These are phyloP conservation scores for Plusia festucae DNA, from an alignment of 2,888 invertebrate genomes.

Conservation along the genomic window DNA sequence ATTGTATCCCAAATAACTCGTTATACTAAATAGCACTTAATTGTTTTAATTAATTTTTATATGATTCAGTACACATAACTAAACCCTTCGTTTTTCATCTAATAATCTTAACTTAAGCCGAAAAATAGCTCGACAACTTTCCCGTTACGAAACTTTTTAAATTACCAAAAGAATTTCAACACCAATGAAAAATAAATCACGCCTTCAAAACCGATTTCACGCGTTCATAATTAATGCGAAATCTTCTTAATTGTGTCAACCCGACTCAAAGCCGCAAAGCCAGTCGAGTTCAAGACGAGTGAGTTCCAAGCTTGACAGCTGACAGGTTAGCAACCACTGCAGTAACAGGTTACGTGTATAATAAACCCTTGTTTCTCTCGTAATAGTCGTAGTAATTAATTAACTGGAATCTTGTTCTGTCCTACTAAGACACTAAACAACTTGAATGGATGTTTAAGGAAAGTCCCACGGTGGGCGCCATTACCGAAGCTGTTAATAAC, in stretches of 20 bases:
- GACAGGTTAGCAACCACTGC: background rate
- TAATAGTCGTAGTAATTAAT: background rate
- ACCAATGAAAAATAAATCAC: background rate
- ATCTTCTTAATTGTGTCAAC: background rate
- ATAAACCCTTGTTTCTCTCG: too few relatives aligned
- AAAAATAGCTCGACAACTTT: too few relatives aligned
- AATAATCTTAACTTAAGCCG: too few relatives aligned
- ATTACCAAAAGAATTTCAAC: background rate
- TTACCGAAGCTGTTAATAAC: background rate
- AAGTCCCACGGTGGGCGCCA: too few relatives aligned
- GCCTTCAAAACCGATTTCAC: background rate
- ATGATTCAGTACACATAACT: too few relatives aligned
- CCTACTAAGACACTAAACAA: background rate
- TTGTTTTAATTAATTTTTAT: too few relatives aligned
- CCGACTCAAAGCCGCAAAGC: background rate
- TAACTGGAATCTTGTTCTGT: conserved; percentile 1
- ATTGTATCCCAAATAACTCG: too few relatives aligned
- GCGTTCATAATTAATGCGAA: background rate
- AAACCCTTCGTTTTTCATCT: too few relatives aligned
- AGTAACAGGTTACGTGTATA: background rate
- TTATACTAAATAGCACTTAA: too few relatives aligned
- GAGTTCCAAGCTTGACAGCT: background rate
- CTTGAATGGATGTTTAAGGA: background rate
- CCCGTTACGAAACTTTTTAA: background rate
- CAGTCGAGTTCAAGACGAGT: background rate